phyloP scores from a whole-genome alignment of 2,113 vertebrate genomes.

The Benitochromis conjunctus region DNA sequence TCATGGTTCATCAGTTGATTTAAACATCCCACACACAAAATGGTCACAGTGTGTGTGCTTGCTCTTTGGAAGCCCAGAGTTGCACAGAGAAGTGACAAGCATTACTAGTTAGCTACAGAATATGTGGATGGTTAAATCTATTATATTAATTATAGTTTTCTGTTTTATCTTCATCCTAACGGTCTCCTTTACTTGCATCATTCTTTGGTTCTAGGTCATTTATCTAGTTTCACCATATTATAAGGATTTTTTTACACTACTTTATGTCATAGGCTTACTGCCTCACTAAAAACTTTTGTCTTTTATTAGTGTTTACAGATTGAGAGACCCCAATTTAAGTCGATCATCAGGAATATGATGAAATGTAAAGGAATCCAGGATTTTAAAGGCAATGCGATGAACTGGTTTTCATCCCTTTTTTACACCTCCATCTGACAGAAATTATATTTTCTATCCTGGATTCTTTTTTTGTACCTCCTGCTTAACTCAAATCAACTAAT shows the following conservation, averaged over 20 bases:
- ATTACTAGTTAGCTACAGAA: background rate
- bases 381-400: background rate
- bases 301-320: background rate
- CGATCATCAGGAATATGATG: background rate
- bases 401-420: background rate
- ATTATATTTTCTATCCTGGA: background rate
- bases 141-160: background rate
- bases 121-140: background rate
- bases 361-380: background rate
- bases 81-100: background rate
- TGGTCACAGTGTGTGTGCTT: background rate
- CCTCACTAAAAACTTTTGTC: background rate
- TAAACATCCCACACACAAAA: background rate
- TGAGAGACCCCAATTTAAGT: background rate
- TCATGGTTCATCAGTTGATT: background rate
- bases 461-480: background rate
- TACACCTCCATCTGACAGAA: background rate
- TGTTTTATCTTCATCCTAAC: background rate
- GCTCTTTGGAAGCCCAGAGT: background rate
- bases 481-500: background rate
- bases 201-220: background rate
- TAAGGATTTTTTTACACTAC: background rate
- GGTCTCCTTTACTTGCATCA: background rate
- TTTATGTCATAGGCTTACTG: background rate
- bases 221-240: background rate